Evolutionary conservation across 2,888 invertebrate species (phyloP), one percentile per base, ranked within the genome.

Genomic region (Pachymerium ferrugineum): DNA sequence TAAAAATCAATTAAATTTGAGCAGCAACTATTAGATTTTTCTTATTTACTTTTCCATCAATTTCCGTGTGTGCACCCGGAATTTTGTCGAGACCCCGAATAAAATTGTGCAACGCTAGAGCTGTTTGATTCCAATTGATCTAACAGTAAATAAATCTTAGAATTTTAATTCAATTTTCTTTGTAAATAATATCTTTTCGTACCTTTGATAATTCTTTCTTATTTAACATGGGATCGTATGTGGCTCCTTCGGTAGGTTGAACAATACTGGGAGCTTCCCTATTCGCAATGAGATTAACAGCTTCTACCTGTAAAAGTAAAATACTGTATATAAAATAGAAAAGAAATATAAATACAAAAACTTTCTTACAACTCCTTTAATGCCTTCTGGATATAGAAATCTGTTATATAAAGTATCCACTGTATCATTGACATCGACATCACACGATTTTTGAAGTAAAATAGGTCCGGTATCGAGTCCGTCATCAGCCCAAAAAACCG

Each of bases 401-500:
- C 90, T 87, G 81, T 95, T 96, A 84, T 98, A 98, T 3, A 98
- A 84, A 0, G 88, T 88, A 82, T 98, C 97, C n/a, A 98, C 88
- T 0, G 95, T 98, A 79, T 98, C 97, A 76, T 94, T 90, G 1
- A 89, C 88, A 12, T 91, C 88, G 12, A 95, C 88, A 2, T 88
- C 87, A 79, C 91, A 91, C 78, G 89, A 88, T 80, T 89, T 90
- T 83, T 95, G 94, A 33, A 97, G 85, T 12, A 98, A 86, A 72
- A 98, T 88, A 0, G 97, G 97, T 0, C 97, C 97, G 0, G 97
- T 97, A 83, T 98, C 97, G 35, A 98, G 85, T 0, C 97, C 97
- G 80, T 97, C 96, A 82, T 98, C 97, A 0, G 97, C 94, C 97
- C 97, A 98, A 85, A 98, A 98, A 76, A 98, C 89, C 0, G 93